Evolutionary conservation across 1,140 invertebrate species (phyloP), one percentile per base, ranked within the genome.

Genomic region (Radopholus similis): DNA sequence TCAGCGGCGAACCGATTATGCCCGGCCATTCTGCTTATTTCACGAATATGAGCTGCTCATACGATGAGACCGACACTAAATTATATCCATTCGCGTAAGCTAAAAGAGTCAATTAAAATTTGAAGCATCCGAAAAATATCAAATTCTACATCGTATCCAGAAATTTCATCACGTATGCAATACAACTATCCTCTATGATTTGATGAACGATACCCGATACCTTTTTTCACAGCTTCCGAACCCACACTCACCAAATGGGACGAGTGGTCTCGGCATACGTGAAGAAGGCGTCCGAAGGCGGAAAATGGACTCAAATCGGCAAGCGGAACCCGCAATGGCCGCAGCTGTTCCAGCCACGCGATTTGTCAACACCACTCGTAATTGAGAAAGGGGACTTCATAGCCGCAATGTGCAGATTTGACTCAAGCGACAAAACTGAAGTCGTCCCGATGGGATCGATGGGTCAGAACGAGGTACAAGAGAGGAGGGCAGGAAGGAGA

Each of bases 251-350:
- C 65, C 67, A 56, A 28, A 81, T 83, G 74, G 82, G 82, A 26
- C 37, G 78, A 53, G 64, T 82, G 9, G 75, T 83, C 3, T 81
- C 72, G 30, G 83, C 75, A 28, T 81, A 71, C 58, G 82, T 81
- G 30, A 77, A 80, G 38, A 66, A 77, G 11, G 66, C 74, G 42
- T 6, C 54, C 23, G 53, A 66, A 23, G 71, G 63, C 11, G 35
- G 51, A 34, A 68, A 72, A 28, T 83, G 82, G 82, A 60, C 66
- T 9, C 59, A 74, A 63, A 83, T 83, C 56, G 82, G 83, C 32
- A 82, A 84, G 47, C 64, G 82, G 34, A 83, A 83, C 71, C 82
- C 82, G 4, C 78, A 82, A 42, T 83, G 82, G 82, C 82, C 82
- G 15, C 82, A 83, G 68, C 77, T 80, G 60, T 49, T 28, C 18